Conservation (phyloP, 2,113 vertebrate genomes). For the Xiphophorus maculatus region DNA sequence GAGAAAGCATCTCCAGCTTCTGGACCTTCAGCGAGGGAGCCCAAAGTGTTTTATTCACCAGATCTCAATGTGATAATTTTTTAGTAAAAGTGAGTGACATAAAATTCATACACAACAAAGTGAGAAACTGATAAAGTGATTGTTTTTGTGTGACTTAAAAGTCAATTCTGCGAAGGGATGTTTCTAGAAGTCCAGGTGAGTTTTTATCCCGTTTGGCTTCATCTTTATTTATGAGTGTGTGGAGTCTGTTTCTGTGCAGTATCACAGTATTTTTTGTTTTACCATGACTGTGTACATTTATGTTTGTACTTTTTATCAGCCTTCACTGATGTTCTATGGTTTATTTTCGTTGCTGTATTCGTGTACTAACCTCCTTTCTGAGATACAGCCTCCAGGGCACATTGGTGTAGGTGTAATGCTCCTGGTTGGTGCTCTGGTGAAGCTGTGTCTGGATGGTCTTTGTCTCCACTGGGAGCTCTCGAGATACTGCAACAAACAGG, state of each 20-base stretch:
- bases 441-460: conserved; percentile 89
- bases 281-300: neutral
- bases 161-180: too few species aligned
- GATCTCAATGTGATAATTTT: too few species aligned
- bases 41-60: neutral
- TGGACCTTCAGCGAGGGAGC: neutral
- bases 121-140: too few species aligned
- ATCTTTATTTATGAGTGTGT: neutral
- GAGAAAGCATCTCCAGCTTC: neutral
- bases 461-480: conserved; percentile 83
- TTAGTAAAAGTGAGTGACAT: too few species aligned
- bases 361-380: conserved; percentile 88
- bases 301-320: neutral
- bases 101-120: too few species aligned
- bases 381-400: conserved; percentile 92
- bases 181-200: too few species aligned
- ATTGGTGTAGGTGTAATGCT: conserved; percentile 90
- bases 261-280: neutral
- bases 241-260: neutral
- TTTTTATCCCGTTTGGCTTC: neutral
- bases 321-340: neutral
- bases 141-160: too few species aligned
- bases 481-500: conserved; percentile 65
- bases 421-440: conserved; percentile 83
- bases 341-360: neutral